Conservation (phyloP, 2,113 vertebrate genomes). For the Burhinus bistriatus region DNA sequence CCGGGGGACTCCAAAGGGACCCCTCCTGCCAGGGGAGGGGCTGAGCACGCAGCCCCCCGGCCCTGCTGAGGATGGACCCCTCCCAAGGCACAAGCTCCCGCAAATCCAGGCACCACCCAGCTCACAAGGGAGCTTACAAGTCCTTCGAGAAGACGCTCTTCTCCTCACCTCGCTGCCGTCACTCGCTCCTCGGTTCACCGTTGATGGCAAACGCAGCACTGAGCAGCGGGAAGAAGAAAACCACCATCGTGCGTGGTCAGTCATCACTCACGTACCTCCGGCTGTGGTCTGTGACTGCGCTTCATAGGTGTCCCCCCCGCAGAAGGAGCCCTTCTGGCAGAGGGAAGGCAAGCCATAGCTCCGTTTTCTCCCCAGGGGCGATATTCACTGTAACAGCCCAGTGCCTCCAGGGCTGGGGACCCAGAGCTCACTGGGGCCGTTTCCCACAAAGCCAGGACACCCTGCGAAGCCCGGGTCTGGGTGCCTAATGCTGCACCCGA, state of each 20-base stretch:
- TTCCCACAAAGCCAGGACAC: neutral
- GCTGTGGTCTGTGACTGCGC: neutral
- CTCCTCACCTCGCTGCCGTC: neutral
- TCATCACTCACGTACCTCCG: rapidly evolving
- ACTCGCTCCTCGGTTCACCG: rapidly evolving
- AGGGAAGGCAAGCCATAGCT: neutral
- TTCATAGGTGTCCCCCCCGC: too few species aligned
- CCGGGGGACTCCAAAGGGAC: neutral
- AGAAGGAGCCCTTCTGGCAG: neutral
- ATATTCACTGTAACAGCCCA: too few species aligned
- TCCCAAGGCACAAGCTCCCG: neutral
- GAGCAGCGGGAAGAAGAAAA: neutral
- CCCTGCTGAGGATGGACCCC: neutral
- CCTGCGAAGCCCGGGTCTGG: neutral
- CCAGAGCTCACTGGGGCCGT: too few species aligned
- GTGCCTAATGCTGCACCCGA: rapidly evolving
- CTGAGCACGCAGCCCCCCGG: neutral
- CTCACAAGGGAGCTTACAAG: rapidly evolving
- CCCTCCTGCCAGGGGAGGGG: neutral
- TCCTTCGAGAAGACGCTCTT: neutral
- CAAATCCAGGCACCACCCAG: neutral
- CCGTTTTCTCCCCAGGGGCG: neutral
- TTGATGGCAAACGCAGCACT: rapidly evolving
- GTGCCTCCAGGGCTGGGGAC: neutral
- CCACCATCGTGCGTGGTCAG: neutral